Evolutionary conservation across 2,797 vertebrate species (phyloP).

Genomic region (Propithecus perrieri): DNA sequence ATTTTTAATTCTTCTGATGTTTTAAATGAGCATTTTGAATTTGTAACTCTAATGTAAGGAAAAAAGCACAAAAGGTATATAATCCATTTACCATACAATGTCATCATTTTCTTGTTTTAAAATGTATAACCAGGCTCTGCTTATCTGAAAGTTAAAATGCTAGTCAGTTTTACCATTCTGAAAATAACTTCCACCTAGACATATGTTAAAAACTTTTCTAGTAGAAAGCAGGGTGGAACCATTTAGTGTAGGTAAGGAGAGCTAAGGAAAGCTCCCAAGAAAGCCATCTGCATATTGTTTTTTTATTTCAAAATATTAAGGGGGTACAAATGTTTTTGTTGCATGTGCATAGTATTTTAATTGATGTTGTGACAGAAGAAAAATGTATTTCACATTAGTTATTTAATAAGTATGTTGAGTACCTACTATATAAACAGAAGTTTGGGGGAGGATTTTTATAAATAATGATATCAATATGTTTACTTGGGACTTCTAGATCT

Average conservation of each 20-base stretch:
- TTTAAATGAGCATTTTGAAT: background rate
- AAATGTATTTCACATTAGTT: background rate
- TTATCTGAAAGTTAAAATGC: background rate
- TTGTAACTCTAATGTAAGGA: background rate
- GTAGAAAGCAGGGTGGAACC: background rate
- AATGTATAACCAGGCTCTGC: background rate
- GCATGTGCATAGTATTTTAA: background rate
- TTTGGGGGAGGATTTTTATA: background rate
- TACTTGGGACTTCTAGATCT: background rate
- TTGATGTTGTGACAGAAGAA: background rate
- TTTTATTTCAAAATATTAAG: too few relatives aligned
- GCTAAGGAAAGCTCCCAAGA: background rate
- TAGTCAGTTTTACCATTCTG: background rate
- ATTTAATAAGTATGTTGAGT: background rate
- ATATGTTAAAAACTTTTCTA: background rate
- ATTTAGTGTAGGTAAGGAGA: background rate
- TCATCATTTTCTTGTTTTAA: background rate
- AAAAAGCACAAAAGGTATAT: background rate
- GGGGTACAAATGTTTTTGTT: too few relatives aligned
- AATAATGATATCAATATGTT: background rate
- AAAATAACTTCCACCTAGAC: background rate
- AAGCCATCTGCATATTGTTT: background rate
- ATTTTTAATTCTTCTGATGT: background rate
- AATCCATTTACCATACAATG: background rate
- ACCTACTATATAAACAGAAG: background rate